These are phyloP conservation scores for Bubo bubo DNA, from an alignment of 2,113 vertebrate species.

Conservation along the genomic window DNA sequence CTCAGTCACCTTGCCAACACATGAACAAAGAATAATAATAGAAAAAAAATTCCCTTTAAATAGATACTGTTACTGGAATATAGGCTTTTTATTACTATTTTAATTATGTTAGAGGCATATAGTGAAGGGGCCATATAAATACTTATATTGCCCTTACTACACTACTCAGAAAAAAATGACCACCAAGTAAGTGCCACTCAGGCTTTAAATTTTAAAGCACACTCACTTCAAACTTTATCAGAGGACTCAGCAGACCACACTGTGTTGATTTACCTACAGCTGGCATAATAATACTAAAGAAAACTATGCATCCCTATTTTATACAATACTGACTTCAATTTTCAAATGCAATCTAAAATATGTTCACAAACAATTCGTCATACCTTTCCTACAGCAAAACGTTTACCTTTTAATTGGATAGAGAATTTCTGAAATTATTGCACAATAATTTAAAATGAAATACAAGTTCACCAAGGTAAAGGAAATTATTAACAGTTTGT, in stretches of 20 bases:
- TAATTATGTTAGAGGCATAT: neutral
- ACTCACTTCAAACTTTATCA: neutral
- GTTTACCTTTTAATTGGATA: neutral
- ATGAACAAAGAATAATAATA: neutral
- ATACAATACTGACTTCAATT: neutral
- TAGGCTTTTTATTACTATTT: neutral
- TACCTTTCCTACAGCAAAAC: neutral
- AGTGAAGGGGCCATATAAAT: neutral
- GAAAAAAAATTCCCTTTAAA: neutral
- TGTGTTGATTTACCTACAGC: neutral
- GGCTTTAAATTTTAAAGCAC: neutral
- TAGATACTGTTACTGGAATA: neutral
- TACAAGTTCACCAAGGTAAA: neutral
- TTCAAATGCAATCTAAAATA: neutral
- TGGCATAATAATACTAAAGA: neutral
- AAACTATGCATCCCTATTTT: neutral
- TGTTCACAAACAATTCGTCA: neutral
- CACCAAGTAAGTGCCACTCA: neutral
- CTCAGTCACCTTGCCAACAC: neutral
- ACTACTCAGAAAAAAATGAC: neutral
- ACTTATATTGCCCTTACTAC: neutral
- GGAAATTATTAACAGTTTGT: neutral
- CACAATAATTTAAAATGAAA: neutral
- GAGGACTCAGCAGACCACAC: neutral
- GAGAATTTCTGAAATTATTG: neutral